Conservation (phyloP, 1,140 invertebrate species). For the Lepidurus packardi region DNA sequence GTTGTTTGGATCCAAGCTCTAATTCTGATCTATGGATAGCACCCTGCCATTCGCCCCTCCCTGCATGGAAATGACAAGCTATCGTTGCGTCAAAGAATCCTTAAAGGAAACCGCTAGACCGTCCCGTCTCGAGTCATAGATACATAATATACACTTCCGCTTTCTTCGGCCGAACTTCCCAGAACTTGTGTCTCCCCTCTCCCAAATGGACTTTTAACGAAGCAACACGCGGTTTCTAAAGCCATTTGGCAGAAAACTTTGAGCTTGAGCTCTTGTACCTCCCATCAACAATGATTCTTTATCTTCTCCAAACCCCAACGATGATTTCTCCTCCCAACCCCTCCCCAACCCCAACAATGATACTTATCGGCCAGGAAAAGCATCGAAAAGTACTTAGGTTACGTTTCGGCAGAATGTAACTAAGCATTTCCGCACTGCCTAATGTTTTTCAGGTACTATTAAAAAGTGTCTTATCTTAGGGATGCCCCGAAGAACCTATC, state of each 20-base stretch:
- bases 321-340: too few species aligned
- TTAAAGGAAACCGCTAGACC: too few species aligned
- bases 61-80: background rate
- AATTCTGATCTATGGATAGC: background rate
- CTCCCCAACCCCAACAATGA: too few species aligned
- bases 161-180: background rate
- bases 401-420: background rate
- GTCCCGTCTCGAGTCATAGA: background rate
- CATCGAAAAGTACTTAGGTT: too few species aligned
- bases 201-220: too few species aligned
- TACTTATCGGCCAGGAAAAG: too few species aligned
- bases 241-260: too few species aligned
- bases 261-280: too few species aligned
- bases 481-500: background rate
- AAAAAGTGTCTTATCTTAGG: background rate
- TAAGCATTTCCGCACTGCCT: background rate
- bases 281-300: too few species aligned
- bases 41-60: background rate
- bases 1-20: background rate
- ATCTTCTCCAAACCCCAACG: too few species aligned
- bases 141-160: background rate
- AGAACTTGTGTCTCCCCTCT: too few species aligned
- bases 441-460: background rate
- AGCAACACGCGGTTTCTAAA: too few species aligned
- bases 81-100: background rate